phyloP scores from a whole-genome alignment of 2,113 vertebrate genomes.

The Ancistrus triradiatus region DNA sequence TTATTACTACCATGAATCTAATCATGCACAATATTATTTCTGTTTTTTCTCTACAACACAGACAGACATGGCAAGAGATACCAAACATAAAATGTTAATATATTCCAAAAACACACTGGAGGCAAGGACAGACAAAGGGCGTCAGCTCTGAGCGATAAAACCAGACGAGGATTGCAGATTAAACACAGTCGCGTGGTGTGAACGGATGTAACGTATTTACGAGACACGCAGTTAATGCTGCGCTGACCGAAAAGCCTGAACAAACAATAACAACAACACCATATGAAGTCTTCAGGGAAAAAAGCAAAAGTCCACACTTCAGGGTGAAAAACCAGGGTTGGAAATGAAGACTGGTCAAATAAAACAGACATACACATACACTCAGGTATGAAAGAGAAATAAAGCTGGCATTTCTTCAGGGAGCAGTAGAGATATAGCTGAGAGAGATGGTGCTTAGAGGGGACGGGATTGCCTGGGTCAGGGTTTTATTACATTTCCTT shows the following conservation, averaged over 20 bases:
- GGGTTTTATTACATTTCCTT: not conserved
- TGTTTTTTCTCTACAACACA: not conserved
- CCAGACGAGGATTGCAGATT: not conserved
- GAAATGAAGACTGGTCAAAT: not conserved
- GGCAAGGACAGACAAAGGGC: not conserved
- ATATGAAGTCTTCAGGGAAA: no score
- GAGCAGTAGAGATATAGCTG: not conserved
- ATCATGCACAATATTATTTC: not conserved
- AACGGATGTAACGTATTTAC: slow-evolving; percentile 13
- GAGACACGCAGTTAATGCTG: slow-evolving; percentile 5
- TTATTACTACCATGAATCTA: no score
- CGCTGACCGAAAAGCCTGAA: no score
- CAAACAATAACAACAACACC: no score
- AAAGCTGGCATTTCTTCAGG: not conserved
- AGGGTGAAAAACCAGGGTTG: no score
- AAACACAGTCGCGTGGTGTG: slow-evolving; percentile 4
- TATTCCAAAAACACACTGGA: not conserved
- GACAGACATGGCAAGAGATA: not conserved
- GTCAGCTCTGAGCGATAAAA: not conserved
- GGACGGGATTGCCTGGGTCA: not conserved
- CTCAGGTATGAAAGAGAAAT: no score
- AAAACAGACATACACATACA: no score
- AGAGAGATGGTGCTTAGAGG: not conserved
- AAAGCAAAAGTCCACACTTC: no score
- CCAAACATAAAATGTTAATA: not conserved